Percentiles rank a stretch among this genome's conserved stretches.
These are phyloP conservation scores for Gisinianus flammeolus DNA, from an alignment of 2,888 invertebrate genomes.

Conservation along the genomic window DNA sequence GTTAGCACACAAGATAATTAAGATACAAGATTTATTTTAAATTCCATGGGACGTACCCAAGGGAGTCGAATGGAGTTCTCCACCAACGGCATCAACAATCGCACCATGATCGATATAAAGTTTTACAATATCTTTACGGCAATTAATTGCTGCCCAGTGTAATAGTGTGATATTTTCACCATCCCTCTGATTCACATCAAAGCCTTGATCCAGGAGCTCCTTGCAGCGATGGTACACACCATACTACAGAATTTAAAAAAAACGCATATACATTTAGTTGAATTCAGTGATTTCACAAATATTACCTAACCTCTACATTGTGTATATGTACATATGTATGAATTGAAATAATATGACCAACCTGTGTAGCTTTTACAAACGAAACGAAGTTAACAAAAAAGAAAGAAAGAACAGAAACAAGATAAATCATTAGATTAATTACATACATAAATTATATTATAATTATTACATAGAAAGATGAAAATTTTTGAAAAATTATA, in stretches of 20 bases:
- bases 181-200: slow-evolving; percentile 93
- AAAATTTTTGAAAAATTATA: no score
- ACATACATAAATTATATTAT: no score
- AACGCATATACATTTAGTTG: slow-evolving; percentile 3
- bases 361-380: slow-evolving; percentile 95
- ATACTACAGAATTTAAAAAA: slow-evolving; percentile 67
- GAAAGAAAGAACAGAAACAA: no score
- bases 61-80: slow-evolving; percentile 62
- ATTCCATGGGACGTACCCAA: not conserved
- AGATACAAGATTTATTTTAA: not conserved
- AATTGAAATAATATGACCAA: slow-evolving; percentile 57
- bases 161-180: slow-evolving; percentile 92
- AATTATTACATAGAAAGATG: no score
- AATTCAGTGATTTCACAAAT: not conserved
- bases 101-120: slow-evolving; percentile 87
- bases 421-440: no score
- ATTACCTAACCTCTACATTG: not conserved
- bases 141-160: slow-evolving; percentile 99
- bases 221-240: slow-evolving; percentile 74
- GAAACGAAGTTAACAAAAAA: no score
- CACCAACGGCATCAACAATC: slow-evolving; percentile 91
- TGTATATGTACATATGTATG: not conserved
- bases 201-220: slow-evolving; percentile 88
- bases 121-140: slow-evolving; percentile 88
- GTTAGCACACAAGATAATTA: not conserved